phyloP scores from a whole-genome alignment of 1,140 invertebrate species.

The Zophobas morio region DNA sequence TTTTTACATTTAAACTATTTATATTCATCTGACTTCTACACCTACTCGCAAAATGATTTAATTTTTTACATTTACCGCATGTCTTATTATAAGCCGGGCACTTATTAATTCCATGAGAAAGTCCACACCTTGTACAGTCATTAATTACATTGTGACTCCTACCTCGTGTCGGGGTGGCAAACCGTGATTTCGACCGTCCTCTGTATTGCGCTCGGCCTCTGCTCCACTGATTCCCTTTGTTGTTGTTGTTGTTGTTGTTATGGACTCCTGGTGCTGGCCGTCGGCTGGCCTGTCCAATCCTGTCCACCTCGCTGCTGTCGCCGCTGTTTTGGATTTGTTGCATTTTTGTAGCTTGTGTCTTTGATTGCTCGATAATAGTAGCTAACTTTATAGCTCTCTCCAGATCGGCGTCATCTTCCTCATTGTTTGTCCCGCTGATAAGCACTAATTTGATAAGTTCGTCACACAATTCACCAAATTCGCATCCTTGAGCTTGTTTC shows the following conservation, averaged over 20 bases:
- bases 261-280: background rate
- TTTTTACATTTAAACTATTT: conserved; percentile 42
- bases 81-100: conserved; percentile 54
- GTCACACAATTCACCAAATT: conserved; percentile 48
- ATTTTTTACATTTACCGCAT: conserved; percentile 54
- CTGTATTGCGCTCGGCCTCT: too few relatives aligned
- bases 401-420: conserved; percentile 53
- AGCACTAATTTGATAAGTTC: conserved; percentile 47
- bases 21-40: conserved; percentile 40
- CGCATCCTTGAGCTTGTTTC: conserved; percentile 45
- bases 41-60: conserved; percentile 53
- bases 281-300: background rate
- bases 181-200: background rate
- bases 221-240: too few relatives aligned
- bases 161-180: conserved; percentile 4
- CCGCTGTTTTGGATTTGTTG: background rate
- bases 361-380: conserved; percentile 47
- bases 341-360: conserved; percentile 45
- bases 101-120: conserved; percentile 41
- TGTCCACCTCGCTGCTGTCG: background rate
- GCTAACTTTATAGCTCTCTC: conserved; percentile 55
- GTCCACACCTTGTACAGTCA: conserved; percentile 34
- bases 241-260: background rate
- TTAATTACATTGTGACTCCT: conserved; percentile 12
- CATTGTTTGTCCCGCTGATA: conserved; percentile 51